Percentiles rank a stretch among this genome's conserved stretches.
Evolutionary conservation across 2,888 invertebrate species (phyloP).

Genomic region (Watsonalla binaria): DNA sequence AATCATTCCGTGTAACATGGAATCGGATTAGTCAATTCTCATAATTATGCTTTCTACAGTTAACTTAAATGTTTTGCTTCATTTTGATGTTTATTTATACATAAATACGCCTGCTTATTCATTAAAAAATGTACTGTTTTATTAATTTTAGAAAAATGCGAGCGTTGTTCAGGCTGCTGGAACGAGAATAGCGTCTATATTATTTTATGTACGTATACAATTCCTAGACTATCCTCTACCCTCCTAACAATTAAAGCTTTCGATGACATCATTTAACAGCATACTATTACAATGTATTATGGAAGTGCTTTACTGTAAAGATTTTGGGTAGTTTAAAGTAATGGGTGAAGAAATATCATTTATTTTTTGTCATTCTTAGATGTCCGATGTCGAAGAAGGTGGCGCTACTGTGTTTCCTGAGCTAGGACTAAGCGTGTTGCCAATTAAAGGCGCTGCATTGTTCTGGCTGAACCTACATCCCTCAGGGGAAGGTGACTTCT

Average conservation of each 20-base stretch:
- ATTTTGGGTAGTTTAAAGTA: too few species aligned
- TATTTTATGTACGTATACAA: conserved; percentile 92
- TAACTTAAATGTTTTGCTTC: conserved; percentile 8
- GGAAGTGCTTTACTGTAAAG: conserved; percentile 86
- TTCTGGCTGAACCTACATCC: conserved; percentile 97
- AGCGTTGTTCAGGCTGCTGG: conserved; percentile 92
- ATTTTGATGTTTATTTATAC: too few species aligned
- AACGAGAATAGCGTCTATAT: conserved; percentile 97
- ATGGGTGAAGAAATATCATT: conserved; percentile 80
- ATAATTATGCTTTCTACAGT: too few species aligned
- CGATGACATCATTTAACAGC: background rate
- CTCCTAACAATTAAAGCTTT: too few species aligned
- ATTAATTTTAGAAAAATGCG: conserved; percentile 87
- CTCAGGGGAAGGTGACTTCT: conserved; percentile 94
- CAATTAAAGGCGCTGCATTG: conserved; percentile 93
- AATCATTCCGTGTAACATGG: too few species aligned
- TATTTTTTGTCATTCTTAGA: conserved; percentile 73
- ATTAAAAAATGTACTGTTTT: too few species aligned
- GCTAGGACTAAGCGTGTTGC: conserved; percentile 90
- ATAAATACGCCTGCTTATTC: too few species aligned
- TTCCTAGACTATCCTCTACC: background rate
- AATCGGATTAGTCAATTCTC: too few species aligned
- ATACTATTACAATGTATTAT: background rate
- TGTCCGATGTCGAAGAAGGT: conserved; percentile 98
- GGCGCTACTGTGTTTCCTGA: conserved; percentile 98